Base-by-base conservation (phyloP, 2,888 invertebrate genomes). In the Drosophila pegasa region DNA sequence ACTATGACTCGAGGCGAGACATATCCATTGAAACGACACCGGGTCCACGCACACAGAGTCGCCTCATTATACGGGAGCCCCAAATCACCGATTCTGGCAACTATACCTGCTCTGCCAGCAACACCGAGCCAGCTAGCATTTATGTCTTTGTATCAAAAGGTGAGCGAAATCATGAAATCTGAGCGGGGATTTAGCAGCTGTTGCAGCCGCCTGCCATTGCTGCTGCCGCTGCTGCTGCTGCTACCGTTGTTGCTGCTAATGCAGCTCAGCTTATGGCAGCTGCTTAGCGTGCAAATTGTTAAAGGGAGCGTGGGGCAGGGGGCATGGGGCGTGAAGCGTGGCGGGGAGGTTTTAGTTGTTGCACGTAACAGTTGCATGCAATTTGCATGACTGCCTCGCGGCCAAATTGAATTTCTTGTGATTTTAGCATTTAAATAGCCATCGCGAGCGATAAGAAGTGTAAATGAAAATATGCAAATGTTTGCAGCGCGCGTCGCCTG, bases 81-180 rank as follows among this genome's bases (percentile, higher is more conserved):
- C 95, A 95, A 91, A 95, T 96, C 90, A 94, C 94, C 64, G 97
- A 98, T 94, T 96, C 97, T 85, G 98, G 97, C 90, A 97, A 98
- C 94, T 97, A 97, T 93, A 96, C 97, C 75, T 97, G 97, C 94
- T 95, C 95, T 92, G 97, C 97, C 87, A 96, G 96, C 92, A 97
- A 97, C 93, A 96, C 97, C 75, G 96, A 97, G 93, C 95, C 97
- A 77, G 97, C 97, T 88, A 96, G 96, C 93, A 97, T 97, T 91
- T 95, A 95, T 93, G 97, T 97, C 91, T 97, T 96, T 93, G 97
- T 97, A 89, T 97, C 97, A 60, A 96, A 97, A 94, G 97, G 97
- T 96, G 94, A 94, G 94, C n/a, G 47, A 20, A 76, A 71, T 56
- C 55, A n/a, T 25, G 29, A 66, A 54, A 38, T 35, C 47, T 41